Evolutionary conservation across 2,113 vertebrate genomes (phyloP), one percentile per base, ranked within the genome.

Genomic region (Serranochromis macrocephalus): DNA sequence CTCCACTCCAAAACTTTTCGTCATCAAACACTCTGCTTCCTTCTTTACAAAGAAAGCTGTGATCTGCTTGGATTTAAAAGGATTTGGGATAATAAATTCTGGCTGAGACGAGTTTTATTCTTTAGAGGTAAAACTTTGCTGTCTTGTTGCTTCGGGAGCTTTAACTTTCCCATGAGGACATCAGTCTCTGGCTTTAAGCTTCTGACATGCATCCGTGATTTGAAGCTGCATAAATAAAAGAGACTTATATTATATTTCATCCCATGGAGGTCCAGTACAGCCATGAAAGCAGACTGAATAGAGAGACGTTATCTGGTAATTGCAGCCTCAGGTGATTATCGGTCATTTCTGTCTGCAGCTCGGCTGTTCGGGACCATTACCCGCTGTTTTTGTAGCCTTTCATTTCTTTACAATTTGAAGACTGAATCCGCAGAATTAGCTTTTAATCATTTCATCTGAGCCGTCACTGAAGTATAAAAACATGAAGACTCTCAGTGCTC

Each of bases 81-180:
- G 24, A 78, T 78, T 49, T 78, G 16, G 9, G 14, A 5, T 12
- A 49, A 75, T 47, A 75, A 29, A 75, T 75, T 29, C 68, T 17
- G 5, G 14, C 40, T 47, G 68, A 75, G 8, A 26, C 24, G 3
- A 75, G 38, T 71, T 68, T 68, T 1, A 0, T 31, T 3, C 8
- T 75, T 49, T 0, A 31, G 42, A 31, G 17, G 24, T 75, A 2
- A 75, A 49, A 12, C 71, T 49, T 75, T 49, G 24, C 71, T 12
- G 45, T 49, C 42, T 29, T 49, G 42, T 75, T 78, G 11, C 71
- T 78, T 31, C 2, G 42, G 71, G 42, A 78, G 71, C 9, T 75
- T 75, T 49, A 49, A 47, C 24, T 47, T 47, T 0, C n/a, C 21
- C 66, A 9, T 9, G n/a, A 73, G 9, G 9, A 17, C 0, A 29